Evolutionary conservation across 2,113 vertebrate species (phyloP).

Genomic region (Xyliphius kryptos): DNA sequence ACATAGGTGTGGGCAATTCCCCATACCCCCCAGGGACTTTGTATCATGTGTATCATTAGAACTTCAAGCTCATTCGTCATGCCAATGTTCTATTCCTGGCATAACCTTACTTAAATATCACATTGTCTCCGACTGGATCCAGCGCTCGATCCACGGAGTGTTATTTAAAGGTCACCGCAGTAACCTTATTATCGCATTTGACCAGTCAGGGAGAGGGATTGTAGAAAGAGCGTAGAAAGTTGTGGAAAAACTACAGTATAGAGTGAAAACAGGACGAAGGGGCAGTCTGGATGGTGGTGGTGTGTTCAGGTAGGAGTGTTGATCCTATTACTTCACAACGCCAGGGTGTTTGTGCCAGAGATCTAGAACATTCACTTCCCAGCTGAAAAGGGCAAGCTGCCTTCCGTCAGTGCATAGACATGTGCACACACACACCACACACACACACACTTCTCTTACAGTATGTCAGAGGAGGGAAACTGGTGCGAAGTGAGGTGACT

Average conservation of each 20-base stretch:
- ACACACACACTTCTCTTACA: not conserved
- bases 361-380: constrained; percentile 28
- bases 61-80: no score
- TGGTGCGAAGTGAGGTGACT: no score
- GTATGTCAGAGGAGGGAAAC: no score
- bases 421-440: not conserved
- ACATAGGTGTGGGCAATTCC: no score
- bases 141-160: constrained; percentile 4
- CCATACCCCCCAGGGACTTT: no score
- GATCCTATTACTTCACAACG: not conserved
- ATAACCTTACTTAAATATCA: constrained; percentile 1
- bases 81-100: no score
- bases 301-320: constrained; percentile 15
- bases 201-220: not conserved
- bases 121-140: not conserved
- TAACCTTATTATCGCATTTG: constrained; percentile 19
- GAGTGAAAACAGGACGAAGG: not conserved
- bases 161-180: constrained; percentile 19
- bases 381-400: constrained; percentile 40
- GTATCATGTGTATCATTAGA: no score
- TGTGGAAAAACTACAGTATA: not conserved
- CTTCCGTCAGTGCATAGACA: constrained; percentile 26
- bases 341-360: not conserved
- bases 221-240: not conserved
- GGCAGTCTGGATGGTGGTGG: not conserved